Evolutionary conservation across 2,113 vertebrate genomes (phyloP).

Genomic region (Xenopus laevis): DNA sequence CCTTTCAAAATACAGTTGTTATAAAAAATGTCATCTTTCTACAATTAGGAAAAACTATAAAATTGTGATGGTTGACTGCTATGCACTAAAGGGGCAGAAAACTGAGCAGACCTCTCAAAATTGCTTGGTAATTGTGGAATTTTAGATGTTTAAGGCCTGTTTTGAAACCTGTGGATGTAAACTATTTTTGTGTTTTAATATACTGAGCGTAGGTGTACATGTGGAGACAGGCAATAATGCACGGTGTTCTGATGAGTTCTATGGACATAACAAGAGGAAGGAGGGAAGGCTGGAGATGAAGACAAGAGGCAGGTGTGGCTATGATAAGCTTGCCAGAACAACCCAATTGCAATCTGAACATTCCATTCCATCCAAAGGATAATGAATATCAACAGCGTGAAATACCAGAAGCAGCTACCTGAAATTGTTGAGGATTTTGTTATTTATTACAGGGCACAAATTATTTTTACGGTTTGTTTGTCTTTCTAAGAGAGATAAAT

Average conservation of each 20-base stretch:
- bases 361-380: slow-evolving; percentile 21
- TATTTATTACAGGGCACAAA: no score
- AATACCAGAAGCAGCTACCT: not conserved
- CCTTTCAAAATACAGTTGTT: no score
- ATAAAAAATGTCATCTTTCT: no score
- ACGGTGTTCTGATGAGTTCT: not conserved
- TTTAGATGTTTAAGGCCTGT: not conserved
- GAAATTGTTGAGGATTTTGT: not conserved
- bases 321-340: slow-evolving; percentile 25
- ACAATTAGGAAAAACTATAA: no score
- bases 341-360: slow-evolving; percentile 17
- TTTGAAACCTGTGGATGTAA: not conserved
- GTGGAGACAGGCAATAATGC: slow-evolving; percentile 18
- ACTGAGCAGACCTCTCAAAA: not conserved
- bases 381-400: slow-evolving; percentile 9
- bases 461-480: no score
- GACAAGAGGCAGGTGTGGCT: slow-evolving; percentile 2
- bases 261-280: not conserved
- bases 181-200: not conserved
- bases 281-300: slow-evolving; percentile 1
- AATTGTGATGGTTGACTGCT: no score
- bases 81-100: no score
- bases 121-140: no score
- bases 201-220: not conserved
- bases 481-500: no score